phyloP scores from a whole-genome alignment of 2,888 invertebrate genomes.

The Blomia tropicalis region DNA sequence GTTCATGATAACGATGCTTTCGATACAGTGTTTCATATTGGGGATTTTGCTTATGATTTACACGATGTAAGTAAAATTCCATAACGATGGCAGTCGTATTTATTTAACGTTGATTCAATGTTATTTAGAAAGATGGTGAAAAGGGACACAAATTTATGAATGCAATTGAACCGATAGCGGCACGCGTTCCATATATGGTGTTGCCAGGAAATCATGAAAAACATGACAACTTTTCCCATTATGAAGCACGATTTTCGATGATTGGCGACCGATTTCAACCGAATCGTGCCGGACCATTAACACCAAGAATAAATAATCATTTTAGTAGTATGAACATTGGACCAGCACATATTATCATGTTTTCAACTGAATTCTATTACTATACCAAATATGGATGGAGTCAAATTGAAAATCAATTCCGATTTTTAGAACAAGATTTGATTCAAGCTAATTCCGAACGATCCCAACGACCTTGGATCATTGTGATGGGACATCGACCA shows the following conservation, averaged over 20 bases:
- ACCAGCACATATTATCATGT: constrained; percentile 70
- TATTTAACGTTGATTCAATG: constrained; percentile 58
- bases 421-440: constrained; percentile 73
- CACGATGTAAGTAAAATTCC: constrained; percentile 45
- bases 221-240: constrained; percentile 45
- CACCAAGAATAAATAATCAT: constrained; percentile 37
- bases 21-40: constrained; percentile 30
- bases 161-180: constrained; percentile 72
- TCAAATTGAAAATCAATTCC: constrained; percentile 57
- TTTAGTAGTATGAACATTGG: constrained; percentile 78
- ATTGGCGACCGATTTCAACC: constrained; percentile 31
- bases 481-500: constrained; percentile 65
- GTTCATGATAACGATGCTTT: constrained; percentile 28
- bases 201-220: constrained; percentile 80
- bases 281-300: neutral
- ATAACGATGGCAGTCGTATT: too few relatives aligned
- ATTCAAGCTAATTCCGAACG: constrained; percentile 60
- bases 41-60: constrained; percentile 92
- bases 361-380: constrained; percentile 89
- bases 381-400: constrained; percentile 59
- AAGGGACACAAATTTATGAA: constrained; percentile 85
- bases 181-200: constrained; percentile 64
- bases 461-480: constrained; percentile 56
- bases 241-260: constrained; percentile 40
- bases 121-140: constrained; percentile 47